Evolutionary conservation across 2,797 vertebrate species (phyloP), one percentile per base, ranked within the genome.

Genomic region (Betta splendens): DNA sequence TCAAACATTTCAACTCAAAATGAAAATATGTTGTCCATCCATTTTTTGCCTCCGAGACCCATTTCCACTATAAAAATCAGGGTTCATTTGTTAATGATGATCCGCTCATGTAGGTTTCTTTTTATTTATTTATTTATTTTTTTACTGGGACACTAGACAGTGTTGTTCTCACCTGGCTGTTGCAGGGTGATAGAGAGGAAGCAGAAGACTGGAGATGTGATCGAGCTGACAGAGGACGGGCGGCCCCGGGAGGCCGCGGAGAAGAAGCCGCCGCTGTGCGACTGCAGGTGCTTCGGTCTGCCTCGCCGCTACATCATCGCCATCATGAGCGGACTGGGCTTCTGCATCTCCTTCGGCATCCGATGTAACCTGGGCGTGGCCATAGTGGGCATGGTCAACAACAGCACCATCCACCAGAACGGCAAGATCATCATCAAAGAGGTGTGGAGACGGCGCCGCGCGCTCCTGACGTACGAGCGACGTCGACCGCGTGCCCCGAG

Each of bases 311-410:
- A 98, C 88, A 96, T 98, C 91, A 98, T 98, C 81, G 97, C 97
- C 90, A 95, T 99, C 83, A 94, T 99, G 94, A 98, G 96, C n/a
- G 97, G 97, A 72, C 88, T 99, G 61, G 97, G 97, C 60, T 99
- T 98, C 93, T 99, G 97, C 91, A 99, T 99, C 90, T 98, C 96
- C 76, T 99, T 99, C 86, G 96, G 97, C 8, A 99, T 99, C 89
- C 94, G 97, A 37, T 99, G 97, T 84, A 99, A 99, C 65, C 85
- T 99, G 90, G 97, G 97, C 87, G 97, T 99, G 91, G 97, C 97
- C 88, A 98, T 98, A 56, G 97, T 98, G 89, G 93, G 98, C 89
- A 98, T 99, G 97, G 97, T 99, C 78, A 99, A 98, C 89, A 99
- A 99, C 92, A 98, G 95, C 91, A 98, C 97, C 72, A 86, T 94